These are phyloP conservation scores for Dipodomys stephensi DNA, from an alignment of 2,113 vertebrate genomes.

Conservation along the genomic window DNA sequence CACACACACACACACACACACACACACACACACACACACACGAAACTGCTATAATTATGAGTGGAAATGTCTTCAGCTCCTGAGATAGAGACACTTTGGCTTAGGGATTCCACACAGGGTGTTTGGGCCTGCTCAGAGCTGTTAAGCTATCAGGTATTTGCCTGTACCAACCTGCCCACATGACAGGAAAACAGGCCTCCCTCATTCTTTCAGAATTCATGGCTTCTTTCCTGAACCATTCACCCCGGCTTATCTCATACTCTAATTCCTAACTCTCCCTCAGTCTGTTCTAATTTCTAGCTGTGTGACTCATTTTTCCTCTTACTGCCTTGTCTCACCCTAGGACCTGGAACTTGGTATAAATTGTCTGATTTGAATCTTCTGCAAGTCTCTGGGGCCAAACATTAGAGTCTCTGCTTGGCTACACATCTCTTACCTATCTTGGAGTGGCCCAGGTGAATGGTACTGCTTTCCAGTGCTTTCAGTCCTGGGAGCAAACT, in stretches of 20 bases:
- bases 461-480: neutral
- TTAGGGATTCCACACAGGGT: constrained; percentile 51
- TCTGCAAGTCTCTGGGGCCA: constrained; percentile 34
- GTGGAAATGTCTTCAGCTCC: constrained; percentile 56
- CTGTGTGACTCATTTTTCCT: constrained; percentile 67
- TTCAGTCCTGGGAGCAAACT: neutral
- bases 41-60: constrained; percentile 58
- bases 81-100: constrained; percentile 54
- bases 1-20: no score
- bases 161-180: constrained; percentile 77
- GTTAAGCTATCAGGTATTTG: constrained; percentile 73
- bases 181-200: constrained; percentile 65
- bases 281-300: constrained; percentile 66
- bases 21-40: constrained; percentile 40
- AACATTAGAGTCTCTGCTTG: neutral
- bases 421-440: neutral
- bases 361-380: constrained; percentile 38
- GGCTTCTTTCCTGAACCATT: constrained; percentile 73
- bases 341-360: constrained; percentile 30
- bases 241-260: constrained; percentile 71
- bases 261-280: constrained; percentile 61
- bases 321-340: constrained; percentile 46
- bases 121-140: constrained; percentile 72
- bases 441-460: neutral
- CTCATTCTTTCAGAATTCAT: constrained; percentile 76